Evolutionary conservation across 2,888 invertebrate species (phyloP).

Genomic region (Epinotia ramella): DNA sequence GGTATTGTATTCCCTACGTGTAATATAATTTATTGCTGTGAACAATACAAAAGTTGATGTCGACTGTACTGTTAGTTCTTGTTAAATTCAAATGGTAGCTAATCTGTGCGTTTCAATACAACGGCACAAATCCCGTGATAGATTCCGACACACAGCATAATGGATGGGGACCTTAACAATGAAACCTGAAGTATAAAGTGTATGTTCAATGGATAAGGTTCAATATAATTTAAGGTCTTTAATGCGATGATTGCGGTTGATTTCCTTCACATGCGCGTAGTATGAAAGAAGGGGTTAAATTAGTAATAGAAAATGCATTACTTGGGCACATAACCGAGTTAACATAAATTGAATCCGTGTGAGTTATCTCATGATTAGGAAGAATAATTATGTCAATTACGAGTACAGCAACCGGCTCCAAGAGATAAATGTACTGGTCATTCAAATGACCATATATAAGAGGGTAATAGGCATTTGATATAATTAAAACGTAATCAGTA

Average conservation of each 20-base stretch:
- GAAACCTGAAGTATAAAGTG: constrained; percentile 23
- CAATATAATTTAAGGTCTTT: not conserved
- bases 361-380: constrained; percentile 15
- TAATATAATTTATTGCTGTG: not conserved
- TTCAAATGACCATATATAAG: not conserved
- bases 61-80: constrained; percentile 24
- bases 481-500: not conserved
- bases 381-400: constrained; percentile 24
- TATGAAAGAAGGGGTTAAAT: too few species aligned
- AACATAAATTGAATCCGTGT: constrained; percentile 4
- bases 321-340: not conserved
- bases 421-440: constrained; percentile 8
- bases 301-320: too few species aligned
- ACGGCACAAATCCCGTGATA: constrained; percentile 56
- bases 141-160: constrained; percentile 51
- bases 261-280: too few species aligned
- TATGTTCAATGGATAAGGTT: constrained; percentile 25
- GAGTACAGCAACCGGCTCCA: constrained; percentile 1
- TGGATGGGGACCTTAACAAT: constrained; percentile 50
- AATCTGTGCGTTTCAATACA: constrained; percentile 53
- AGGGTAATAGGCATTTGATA: constrained; percentile 7
- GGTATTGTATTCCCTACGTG: not conserved
- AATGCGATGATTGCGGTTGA: too few species aligned
- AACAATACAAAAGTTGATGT: constrained; percentile 7
- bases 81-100: constrained; percentile 47